Evolutionary conservation across 2,113 vertebrate species (phyloP).

Genomic region (Muntiacus reevesi): DNA sequence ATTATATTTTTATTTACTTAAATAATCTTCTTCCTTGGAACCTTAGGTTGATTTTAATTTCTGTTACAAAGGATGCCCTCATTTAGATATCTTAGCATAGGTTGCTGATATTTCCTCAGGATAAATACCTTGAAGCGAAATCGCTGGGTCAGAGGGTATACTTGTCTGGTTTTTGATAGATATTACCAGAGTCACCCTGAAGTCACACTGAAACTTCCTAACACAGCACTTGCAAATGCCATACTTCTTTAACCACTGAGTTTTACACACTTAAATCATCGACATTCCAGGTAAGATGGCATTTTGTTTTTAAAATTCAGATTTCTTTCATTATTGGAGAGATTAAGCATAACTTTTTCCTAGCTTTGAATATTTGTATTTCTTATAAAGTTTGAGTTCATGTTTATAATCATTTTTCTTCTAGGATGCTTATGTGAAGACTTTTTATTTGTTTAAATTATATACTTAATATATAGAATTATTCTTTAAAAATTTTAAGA

Average conservation of each 20-base stretch:
- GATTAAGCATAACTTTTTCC: background rate
- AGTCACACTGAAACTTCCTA: background rate
- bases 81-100: background rate
- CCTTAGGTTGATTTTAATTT: background rate
- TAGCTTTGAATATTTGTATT: background rate
- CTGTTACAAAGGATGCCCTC: background rate
- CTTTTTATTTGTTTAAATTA: background rate
- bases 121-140: constrained; percentile 1
- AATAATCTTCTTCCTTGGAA: background rate
- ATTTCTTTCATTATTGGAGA: constrained; percentile 11
- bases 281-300: background rate
- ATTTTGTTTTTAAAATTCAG: background rate
- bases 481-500: background rate
- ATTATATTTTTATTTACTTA: constrained; percentile 4
- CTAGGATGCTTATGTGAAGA: background rate
- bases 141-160: background rate
- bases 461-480: background rate
- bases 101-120: background rate
- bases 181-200: background rate
- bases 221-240: background rate
- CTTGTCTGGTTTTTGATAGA: background rate
- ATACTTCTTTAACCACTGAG: background rate
- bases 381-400: background rate
- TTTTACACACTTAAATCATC: background rate
- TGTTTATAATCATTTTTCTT: background rate